A percentile compares a stretch with the other conserved stretches of the same genome.
These are phyloP conservation scores for Caradrina kadenii DNA, from an alignment of 2,888 invertebrate genomes.

Conservation along the genomic window DNA sequence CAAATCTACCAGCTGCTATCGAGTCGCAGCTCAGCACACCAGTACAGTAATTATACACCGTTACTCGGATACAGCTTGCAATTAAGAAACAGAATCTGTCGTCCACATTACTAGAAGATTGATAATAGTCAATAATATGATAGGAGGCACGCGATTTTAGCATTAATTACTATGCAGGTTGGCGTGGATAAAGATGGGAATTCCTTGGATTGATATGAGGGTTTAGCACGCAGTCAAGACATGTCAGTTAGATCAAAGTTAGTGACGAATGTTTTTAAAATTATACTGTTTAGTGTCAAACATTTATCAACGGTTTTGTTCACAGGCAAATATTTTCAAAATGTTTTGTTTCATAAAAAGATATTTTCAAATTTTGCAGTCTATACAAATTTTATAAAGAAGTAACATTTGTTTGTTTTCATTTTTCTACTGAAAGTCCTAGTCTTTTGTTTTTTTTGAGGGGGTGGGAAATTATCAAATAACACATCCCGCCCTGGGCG, in stretches of 20 bases:
- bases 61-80: constrained; percentile 37
- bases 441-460: no score
- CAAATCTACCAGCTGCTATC: constrained; percentile 13
- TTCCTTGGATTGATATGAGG: constrained; percentile 30
- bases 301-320: no score
- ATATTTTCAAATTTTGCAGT: no score
- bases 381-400: no score
- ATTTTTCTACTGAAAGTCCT: no score
- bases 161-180: constrained; percentile 20
- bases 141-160: constrained; percentile 51
- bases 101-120: constrained; percentile 34
- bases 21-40: constrained; percentile 25
- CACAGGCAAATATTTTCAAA: no score
- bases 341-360: no score
- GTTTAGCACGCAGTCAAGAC: constrained; percentile 23
- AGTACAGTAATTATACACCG: constrained; percentile 41
- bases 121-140: constrained; percentile 43
- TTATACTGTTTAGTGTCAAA: neutral
- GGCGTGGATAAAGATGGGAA: constrained; percentile 31
- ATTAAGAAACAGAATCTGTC: constrained; percentile 51
- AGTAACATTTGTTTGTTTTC: no score
- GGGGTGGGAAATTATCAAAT: no score
- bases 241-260: neutral
- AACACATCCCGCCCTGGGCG: no score
- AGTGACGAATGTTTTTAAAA: neutral